Base-by-base conservation (phyloP, 2,113 vertebrate genomes). In the Peucedramus taeniatus region DNA sequence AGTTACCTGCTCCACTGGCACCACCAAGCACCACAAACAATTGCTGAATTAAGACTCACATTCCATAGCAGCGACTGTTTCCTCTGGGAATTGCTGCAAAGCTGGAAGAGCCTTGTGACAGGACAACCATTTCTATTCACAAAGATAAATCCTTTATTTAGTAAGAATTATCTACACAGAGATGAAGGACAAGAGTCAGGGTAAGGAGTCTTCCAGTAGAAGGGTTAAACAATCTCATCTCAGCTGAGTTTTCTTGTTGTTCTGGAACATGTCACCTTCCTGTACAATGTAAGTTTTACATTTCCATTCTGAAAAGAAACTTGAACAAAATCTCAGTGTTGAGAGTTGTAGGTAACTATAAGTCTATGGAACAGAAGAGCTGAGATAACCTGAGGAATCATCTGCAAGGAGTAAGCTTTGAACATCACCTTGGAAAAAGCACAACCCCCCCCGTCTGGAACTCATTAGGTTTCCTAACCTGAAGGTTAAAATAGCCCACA, bases 91-190 rank as follows among this genome's bases (percentile, higher is more conserved):
- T 1, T 21, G n/a, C 60, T 83, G 65, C 31, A 30, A 47, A 88
- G 69, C 69, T 76, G 63, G 40, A 83, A 93, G 40, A 96, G 69
- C 69, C 44, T 77, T 95, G 89, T 65, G 96, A 86, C 75, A 92
- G 85, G 88, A 97, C 60, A 96, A 39, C 66, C 82, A 50, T 77
- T 97, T 97, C 64, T 96, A 94, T 83, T 91, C 91, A 96, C 57
- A 97, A 96, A 97, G 93, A 96, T 84, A 97, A 69, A 85, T 64
- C 84, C 50, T 97, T 97, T 98, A 97, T 97, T 97, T 82, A 85
- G 78, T 74, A 95, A 86, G 86, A 94, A 96, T 96, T 96, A 79
- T 87, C 94, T 93, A 83, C 40, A 94, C 82, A 95, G 63, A 88
- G 66, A 78, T 60, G 83, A 96, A 94, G 83, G 96, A 76, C 57